Conservation (phyloP, 2,888 invertebrate species). For the Alentia gelatinosa region DNA sequence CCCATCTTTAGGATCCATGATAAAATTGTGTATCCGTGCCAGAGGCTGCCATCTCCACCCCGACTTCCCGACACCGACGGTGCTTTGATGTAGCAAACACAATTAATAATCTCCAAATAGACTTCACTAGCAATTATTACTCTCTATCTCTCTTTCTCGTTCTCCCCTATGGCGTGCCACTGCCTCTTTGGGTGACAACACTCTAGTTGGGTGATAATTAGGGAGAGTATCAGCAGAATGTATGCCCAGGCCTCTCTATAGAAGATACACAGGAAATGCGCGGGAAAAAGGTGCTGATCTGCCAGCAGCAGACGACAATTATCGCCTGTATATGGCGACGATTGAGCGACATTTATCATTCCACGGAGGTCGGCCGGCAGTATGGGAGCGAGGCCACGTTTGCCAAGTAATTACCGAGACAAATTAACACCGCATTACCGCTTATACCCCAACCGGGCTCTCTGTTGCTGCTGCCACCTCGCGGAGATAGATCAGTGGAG, state of each 20-base stretch:
- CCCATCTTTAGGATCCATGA: not conserved
- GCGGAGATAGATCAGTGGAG: not conserved
- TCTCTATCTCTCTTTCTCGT: too few relatives aligned
- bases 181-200: not conserved
- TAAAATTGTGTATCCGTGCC: not conserved
- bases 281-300: not conserved
- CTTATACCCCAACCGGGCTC: not conserved
- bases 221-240: not conserved
- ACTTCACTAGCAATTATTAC: not conserved
- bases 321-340: not conserved
- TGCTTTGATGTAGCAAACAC: conserved; percentile 20
- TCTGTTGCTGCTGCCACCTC: not conserved
- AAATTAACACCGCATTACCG: conserved; percentile 6
- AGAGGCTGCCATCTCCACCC: not conserved
- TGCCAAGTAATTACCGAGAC: conserved; percentile 3
- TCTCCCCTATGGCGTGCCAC: not conserved
- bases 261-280: not conserved
- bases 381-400: not conserved
- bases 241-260: not conserved
- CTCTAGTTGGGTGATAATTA: not conserved
- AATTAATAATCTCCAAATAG: not conserved
- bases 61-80: too few relatives aligned
- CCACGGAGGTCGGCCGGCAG: not conserved
- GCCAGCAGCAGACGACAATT: not conserved
- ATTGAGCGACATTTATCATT: not conserved